Evolutionary conservation across 2,888 invertebrate species (phyloP).

Genomic region (Rhingia campestris): DNA sequence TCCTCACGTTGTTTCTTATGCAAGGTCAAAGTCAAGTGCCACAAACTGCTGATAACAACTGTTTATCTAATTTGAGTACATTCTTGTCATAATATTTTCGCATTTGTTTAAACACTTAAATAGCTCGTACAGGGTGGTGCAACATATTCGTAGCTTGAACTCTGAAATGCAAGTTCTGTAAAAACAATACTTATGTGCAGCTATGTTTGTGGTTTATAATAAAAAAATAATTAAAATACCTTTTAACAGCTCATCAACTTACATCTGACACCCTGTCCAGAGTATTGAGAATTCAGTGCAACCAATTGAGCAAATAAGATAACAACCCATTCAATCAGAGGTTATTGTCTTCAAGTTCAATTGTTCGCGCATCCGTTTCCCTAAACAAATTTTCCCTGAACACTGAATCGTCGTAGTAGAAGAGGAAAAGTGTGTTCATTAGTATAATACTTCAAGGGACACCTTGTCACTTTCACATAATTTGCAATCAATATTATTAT

Average conservation of each 20-base stretch:
- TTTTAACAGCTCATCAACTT: no score
- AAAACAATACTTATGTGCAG: no score
- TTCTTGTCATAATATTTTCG: background rate
- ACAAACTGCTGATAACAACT: background rate
- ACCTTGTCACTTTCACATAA: background rate
- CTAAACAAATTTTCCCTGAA: background rate
- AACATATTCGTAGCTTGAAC: background rate
- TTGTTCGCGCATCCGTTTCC: background rate
- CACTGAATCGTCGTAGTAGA: no score
- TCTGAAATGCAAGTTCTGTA: background rate
- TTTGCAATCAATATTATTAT: no score
- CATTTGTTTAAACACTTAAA: background rate
- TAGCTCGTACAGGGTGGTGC: background rate
- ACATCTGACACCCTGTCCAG: background rate
- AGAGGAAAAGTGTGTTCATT: background rate
- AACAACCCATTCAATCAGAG: background rate
- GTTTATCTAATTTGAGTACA: slow-evolving; percentile 6
- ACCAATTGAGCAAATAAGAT: background rate
- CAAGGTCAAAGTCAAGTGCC: slow-evolving; percentile 11
- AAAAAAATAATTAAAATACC: no score
- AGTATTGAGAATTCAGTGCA: background rate
- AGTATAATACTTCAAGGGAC: background rate
- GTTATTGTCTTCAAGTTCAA: background rate
- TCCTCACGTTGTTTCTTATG: background rate
- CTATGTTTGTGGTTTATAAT: no score